Evolutionary conservation across 1,140 invertebrate species (phyloP).

Genomic region (Cotesia vestalis): DNA sequence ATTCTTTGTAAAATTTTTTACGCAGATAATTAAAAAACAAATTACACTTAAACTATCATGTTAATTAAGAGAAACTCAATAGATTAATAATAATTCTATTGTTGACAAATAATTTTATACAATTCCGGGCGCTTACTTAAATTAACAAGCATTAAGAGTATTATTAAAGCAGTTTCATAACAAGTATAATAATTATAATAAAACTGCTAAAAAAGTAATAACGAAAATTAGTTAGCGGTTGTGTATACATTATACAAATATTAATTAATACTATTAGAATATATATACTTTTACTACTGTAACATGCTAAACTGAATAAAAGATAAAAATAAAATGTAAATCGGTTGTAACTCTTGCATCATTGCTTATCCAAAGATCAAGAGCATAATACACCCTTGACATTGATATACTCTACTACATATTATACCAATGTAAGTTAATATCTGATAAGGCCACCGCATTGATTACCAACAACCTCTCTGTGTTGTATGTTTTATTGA

Average conservation of each 20-base stretch:
- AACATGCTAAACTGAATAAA: slow-evolving; percentile 10
- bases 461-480: background rate
- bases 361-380: slow-evolving; percentile 36
- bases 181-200: no score
- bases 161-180: background rate
- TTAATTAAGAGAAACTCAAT: slow-evolving; percentile 36
- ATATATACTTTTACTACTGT: background rate
- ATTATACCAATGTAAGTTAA: background rate
- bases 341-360: slow-evolving; percentile 2
- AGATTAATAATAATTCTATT: slow-evolving; percentile 5
- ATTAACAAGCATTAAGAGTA: no score
- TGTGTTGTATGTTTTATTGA: no score
- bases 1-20: slow-evolving; percentile 13
- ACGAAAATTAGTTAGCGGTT: no score
- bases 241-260: no score
- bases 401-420: slow-evolving; percentile 31
- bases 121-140: no score
- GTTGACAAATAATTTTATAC: no score
- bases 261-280: no score
- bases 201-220: no score
- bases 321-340: slow-evolving; percentile 14
- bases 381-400: slow-evolving; percentile 40
- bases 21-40: slow-evolving; percentile 5
- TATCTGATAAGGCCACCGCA: background rate
- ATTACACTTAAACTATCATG: slow-evolving; percentile 24